Conservation (phyloP, 2,113 vertebrate species). For the Pseudopipra pipra region DNA sequence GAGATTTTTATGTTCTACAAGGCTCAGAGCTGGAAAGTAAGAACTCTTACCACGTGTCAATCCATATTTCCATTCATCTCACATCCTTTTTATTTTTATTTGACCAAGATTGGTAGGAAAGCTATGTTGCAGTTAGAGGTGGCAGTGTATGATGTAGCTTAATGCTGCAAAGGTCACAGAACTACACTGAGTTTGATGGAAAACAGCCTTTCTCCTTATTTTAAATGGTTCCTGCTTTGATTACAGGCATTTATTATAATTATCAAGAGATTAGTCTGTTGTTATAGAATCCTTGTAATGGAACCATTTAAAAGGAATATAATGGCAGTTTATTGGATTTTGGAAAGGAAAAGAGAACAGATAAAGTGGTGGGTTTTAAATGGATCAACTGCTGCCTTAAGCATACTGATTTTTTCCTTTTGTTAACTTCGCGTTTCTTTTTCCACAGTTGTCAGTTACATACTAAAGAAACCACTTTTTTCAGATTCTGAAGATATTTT, state of each 20-base stretch:
- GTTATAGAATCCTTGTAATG: slow-evolving; percentile 82
- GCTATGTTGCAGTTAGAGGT: slow-evolving; percentile 47
- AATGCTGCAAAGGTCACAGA: slow-evolving; percentile 67
- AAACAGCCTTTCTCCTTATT: slow-evolving; percentile 82
- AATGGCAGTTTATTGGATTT: slow-evolving; percentile 93
- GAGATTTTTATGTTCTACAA: slow-evolving; percentile 62
- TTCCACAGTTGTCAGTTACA: slow-evolving; percentile 25
- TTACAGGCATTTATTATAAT: slow-evolving; percentile 96
- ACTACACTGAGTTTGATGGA: slow-evolving; percentile 79
- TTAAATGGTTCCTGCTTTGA: slow-evolving; percentile 87
- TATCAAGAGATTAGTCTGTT: slow-evolving; percentile 83
- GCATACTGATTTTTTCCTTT: slow-evolving; percentile 60
- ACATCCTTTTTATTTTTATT: slow-evolving; percentile 64
- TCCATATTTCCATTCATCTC: slow-evolving; percentile 59
- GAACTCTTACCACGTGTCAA: slow-evolving; percentile 40
- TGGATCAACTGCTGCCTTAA: slow-evolving; percentile 53
- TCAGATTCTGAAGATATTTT: not conserved
- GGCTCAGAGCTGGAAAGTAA: slow-evolving; percentile 52
- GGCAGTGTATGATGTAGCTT: slow-evolving; percentile 47
- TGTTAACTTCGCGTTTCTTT: slow-evolving; percentile 34
- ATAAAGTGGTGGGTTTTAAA: slow-evolving; percentile 74
- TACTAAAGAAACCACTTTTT: not conserved
- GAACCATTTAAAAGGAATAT: slow-evolving; percentile 88
- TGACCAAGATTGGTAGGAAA: slow-evolving; percentile 56
- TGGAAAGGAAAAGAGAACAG: slow-evolving; percentile 68